Base-by-base conservation (phyloP, 1,140 invertebrate genomes). In the Drosophila pruinosa region DNA sequence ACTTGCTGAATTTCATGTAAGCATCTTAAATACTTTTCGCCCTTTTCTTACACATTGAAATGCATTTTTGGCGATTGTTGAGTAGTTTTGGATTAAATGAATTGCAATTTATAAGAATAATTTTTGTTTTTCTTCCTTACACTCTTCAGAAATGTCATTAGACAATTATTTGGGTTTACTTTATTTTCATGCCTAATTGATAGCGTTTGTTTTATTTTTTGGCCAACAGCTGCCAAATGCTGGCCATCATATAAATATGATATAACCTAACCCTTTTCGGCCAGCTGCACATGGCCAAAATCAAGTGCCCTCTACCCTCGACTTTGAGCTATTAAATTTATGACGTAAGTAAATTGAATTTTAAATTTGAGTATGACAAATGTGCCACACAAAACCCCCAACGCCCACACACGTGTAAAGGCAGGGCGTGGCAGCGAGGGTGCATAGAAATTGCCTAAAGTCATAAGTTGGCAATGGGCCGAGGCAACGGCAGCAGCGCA, bases 301-400 rank as follows among this genome's bases (percentile, higher is more conserved):
- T 85, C 81, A 88, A 88, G 56, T 81, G 73, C 45, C 68, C 72
- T 67, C 15, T 48, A 52, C 61, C 52, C 39, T 57, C 22, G 39
- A 28, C 19, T 56, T 58, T 56, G 61, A 31, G 70, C 82, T 88
- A 88, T 88, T 88, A 88, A 88, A 88, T 88, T 88, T 88, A 88
- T 88, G 83, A 88, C 83, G 83, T 72, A 89, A 88, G 82, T 88
- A 88, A 88, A 88, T 88, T 88, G 82, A 88, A 88, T 88, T 88
- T 88, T 88, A 88, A 88, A 88, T 88, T 88, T 76, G 82, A 82
- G 82, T 89, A 89, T 88, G 82, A 88, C 83, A 89, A 88, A 88
- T 88, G 83, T 45, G 72, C 38, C 72, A 85, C 72, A 75, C 79
- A 67, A 24, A 8, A 50, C n/a, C 10, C 10, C 39, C 43, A 0